Evolutionary conservation across 2,797 vertebrate species (phyloP), one percentile per base, ranked within the genome.

Genomic region (Gymnothorax reevesii): DNA sequence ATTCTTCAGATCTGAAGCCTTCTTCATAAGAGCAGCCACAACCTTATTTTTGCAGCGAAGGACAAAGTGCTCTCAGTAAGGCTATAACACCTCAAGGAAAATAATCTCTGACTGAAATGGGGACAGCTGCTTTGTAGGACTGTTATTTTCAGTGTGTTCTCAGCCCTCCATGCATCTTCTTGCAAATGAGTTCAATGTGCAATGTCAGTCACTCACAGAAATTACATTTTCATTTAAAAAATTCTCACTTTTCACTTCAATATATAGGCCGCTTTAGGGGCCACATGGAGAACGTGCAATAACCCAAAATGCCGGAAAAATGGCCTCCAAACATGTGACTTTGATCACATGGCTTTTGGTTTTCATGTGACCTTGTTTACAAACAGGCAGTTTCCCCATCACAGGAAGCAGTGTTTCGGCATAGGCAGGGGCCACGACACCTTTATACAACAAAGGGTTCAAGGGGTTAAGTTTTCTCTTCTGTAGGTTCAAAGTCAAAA

Each of bases 41-140:
- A 64, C 59, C 57, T 64, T 22, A 13, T 49, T 22, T 22, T 42
- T 4, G n/a, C 82, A 80, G 83, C 59, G 59, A 79, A 87, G 83
- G 83, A 85, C 59, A 87, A 1, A 6, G 22, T 13, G 22, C 73
- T 22, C 25, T 42, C 25, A 73, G 55, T 55, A 69, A 69, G 57
- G 49, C 73, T n/a, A 52, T n/a, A 22, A n/a, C 71, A 25, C 57
- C 69, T 33, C 42, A 69, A 15, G 59, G 57, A 52, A 17, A 20
- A 49, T 59, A 27, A 60, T 42, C 83, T 57, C 75, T 3, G 17
- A 84, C 57, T 66, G 52, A 80, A 79, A 87, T 49, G 79, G 60
- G 75, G 86, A 27, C 86, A 84, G 83, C 73, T 57, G 83, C 62
- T 80, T 84, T 73, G 82, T 33, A 84, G 15, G 57, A 20, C 69